Conservation (phyloP, 2,888 invertebrate species). For the Cryptocheilus praepositus region DNA sequence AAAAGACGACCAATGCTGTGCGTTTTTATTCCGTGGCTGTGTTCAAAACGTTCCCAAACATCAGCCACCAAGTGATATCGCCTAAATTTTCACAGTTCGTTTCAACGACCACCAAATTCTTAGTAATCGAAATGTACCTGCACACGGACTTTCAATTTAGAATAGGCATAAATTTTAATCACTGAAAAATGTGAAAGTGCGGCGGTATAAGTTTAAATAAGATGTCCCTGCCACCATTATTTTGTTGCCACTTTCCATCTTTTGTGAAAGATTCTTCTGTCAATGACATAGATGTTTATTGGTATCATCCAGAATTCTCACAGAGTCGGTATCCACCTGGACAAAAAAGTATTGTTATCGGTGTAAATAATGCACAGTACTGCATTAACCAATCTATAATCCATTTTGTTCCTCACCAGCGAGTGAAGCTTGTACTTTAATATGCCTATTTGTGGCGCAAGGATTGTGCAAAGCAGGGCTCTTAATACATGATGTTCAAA, state of each 20-base stretch:
- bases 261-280: constrained; percentile 51
- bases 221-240: constrained; percentile 66
- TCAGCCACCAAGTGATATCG: too few species aligned
- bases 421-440: constrained; percentile 80
- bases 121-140: constrained; percentile 24
- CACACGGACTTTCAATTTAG: constrained; percentile 8
- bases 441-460: constrained; percentile 78
- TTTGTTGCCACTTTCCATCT: constrained; percentile 58
- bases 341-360: constrained; percentile 56
- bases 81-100: too few species aligned
- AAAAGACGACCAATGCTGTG: constrained; percentile 13
- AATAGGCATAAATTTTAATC: constrained; percentile 17
- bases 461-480: constrained; percentile 56
- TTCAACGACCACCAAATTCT: background rate
- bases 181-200: constrained; percentile 37
- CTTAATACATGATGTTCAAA: constrained; percentile 53
- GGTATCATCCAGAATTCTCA: constrained; percentile 79
- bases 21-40: constrained; percentile 6
- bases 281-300: constrained; percentile 73
- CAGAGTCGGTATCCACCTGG: constrained; percentile 78
- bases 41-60: too few species aligned
- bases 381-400: constrained; percentile 11
- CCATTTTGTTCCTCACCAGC: constrained; percentile 61
- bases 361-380: constrained; percentile 1
- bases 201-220: constrained; percentile 20